Conservation (phyloP, 2,888 invertebrate genomes). For the Automeris io region DNA sequence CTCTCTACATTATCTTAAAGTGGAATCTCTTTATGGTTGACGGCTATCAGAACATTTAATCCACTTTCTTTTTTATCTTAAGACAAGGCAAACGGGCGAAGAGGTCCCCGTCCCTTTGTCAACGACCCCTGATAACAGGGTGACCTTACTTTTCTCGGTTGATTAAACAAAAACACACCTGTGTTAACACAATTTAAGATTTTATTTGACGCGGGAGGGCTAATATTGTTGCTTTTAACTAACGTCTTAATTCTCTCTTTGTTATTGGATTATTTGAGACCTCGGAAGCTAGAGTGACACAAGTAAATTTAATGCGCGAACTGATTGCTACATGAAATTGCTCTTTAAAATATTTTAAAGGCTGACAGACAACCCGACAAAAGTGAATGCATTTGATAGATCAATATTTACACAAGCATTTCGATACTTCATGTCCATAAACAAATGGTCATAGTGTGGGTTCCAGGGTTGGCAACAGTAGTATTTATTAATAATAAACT, state of each 20-base stretch:
- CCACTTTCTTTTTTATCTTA: slow-evolving; percentile 66
- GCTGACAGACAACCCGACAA: too few relatives aligned
- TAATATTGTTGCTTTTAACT: not conserved
- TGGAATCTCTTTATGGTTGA: slow-evolving; percentile 55
- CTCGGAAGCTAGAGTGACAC: too few relatives aligned
- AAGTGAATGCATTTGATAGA: too few relatives aligned
- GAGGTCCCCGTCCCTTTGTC: slow-evolving; percentile 54
- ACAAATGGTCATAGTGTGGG: too few relatives aligned
- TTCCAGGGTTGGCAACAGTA: too few relatives aligned
- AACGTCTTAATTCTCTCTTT: slow-evolving; percentile 2
- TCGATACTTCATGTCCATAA: too few relatives aligned
- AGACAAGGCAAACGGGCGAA: slow-evolving; percentile 51
- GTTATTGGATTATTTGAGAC: not conserved
- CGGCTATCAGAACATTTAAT: slow-evolving; percentile 68
- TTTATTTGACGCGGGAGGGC: slow-evolving; percentile 5
- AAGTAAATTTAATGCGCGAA: too few relatives aligned
- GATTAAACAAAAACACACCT: slow-evolving; percentile 63
- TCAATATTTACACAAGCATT: too few relatives aligned
- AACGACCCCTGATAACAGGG: slow-evolving; percentile 47
- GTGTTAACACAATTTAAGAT: slow-evolving; percentile 19
- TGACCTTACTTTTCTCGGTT: slow-evolving; percentile 49
- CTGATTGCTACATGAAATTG: too few relatives aligned
- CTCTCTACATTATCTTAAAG: slow-evolving; percentile 39
- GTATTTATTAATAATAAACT: too few relatives aligned
- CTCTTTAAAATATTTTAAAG: too few relatives aligned